Percentiles rank a stretch among this genome's conserved stretches.
phyloP scores from a whole-genome alignment of 2,797 vertebrate genomes.

The Odontamblyopus rebecca region DNA sequence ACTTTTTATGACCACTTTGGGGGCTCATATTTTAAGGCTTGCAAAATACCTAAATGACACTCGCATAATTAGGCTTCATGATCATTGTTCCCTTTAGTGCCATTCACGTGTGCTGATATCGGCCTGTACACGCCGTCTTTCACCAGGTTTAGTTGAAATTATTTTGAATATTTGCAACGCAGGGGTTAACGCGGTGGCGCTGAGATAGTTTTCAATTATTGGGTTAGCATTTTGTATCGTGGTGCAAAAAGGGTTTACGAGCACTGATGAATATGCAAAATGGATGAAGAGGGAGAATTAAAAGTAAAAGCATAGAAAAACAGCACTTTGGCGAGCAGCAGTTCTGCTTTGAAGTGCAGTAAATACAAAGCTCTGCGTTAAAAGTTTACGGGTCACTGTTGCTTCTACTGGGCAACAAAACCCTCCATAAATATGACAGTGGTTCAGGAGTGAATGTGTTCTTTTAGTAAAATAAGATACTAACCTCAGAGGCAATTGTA shows the following conservation, averaged over 20 bases:
- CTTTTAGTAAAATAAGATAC: not conserved
- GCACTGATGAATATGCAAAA: not conserved
- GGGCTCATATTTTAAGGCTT: slow-evolving; percentile 45
- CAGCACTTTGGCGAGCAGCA: not conserved
- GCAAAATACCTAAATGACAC: slow-evolving; percentile 65
- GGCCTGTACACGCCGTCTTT: slow-evolving; percentile 63
- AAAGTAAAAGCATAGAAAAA: not conserved
- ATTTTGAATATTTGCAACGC: slow-evolving; percentile 47
- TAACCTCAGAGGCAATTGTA: too few species aligned
- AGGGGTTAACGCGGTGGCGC: slow-evolving; percentile 2
- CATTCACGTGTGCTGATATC: slow-evolving; percentile 68
- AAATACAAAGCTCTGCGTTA: not conserved
- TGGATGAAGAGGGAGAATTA: not conserved
- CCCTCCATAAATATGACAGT: not conserved
- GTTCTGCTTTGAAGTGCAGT: not conserved
- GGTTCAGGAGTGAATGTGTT: not conserved
- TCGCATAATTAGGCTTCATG: slow-evolving; percentile 73
- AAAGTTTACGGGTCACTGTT: not conserved
- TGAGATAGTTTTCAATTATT: slow-evolving; percentile 38
- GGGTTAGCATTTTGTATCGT: not conserved
- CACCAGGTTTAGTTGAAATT: slow-evolving; percentile 69
- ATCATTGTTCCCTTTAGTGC: slow-evolving; percentile 70
- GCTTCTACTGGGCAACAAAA: not conserved
- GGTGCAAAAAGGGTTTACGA: not conserved
- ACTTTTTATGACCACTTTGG: slow-evolving; percentile 42